These are phyloP conservation scores for Serrognathus titanus DNA, from an alignment of 2,888 invertebrate genomes.

Conservation along the genomic window DNA sequence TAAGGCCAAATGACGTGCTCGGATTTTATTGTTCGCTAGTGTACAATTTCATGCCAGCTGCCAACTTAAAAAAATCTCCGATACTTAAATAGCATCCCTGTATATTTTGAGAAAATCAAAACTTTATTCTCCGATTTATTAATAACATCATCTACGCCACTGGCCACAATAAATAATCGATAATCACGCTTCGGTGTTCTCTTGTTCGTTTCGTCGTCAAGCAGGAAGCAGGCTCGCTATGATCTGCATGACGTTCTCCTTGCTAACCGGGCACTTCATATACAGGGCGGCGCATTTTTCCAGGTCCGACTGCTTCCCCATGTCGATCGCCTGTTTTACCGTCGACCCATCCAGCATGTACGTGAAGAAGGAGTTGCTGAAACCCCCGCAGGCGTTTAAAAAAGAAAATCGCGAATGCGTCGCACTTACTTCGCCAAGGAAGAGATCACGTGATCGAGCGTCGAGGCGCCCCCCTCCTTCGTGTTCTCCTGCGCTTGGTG, in stretches of 20 bases:
- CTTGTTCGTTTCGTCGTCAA: constrained; percentile 20
- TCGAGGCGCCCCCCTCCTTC: constrained; percentile 59
- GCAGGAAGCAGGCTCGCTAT: constrained; percentile 64
- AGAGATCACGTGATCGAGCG: constrained; percentile 61
- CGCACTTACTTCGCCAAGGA: constrained; percentile 58
- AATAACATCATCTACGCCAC: too few relatives aligned
- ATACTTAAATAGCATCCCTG: too few relatives aligned
- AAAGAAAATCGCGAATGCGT: not conserved
- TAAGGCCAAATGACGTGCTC: too few relatives aligned
- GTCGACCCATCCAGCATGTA: constrained; percentile 70
- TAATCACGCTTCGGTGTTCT: not conserved
- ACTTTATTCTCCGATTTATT: not conserved
- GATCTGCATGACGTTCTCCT: constrained; percentile 63
- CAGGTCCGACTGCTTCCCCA: constrained; percentile 55
- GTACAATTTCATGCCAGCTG: too few relatives aligned
- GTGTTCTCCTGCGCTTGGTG: constrained; percentile 66
- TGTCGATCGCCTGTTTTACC: constrained; percentile 65
- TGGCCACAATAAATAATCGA: not conserved
- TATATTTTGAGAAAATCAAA: not conserved
- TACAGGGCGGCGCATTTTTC: constrained; percentile 60
- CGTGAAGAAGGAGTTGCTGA: constrained; percentile 65
- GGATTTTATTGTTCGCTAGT: too few relatives aligned
- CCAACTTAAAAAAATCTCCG: too few relatives aligned
- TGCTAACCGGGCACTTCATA: constrained; percentile 65
- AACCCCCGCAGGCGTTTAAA: constrained; percentile 31